Evolutionary conservation across 2,797 vertebrate species (phyloP), one percentile per base, ranked within the genome.

Genomic region (Thripadectes ignobilis): DNA sequence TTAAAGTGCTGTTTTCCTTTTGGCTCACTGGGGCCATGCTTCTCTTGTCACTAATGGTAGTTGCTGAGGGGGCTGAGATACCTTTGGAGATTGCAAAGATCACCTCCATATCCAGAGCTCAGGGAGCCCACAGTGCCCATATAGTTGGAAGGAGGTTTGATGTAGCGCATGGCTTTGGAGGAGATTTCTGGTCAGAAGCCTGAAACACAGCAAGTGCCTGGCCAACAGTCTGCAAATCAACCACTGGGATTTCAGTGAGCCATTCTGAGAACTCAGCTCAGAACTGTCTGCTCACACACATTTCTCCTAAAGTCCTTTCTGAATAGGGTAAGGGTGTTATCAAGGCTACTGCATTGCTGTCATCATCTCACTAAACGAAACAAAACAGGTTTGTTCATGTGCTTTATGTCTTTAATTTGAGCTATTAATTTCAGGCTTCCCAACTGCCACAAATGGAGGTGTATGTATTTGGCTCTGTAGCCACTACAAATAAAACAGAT

Each of bases 101-200:
- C 89, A 57, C 36, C 20, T 61, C 54, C 36, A 32, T 14, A 58
- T 38, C 78, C 62, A 83, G 71, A 9, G 6, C 73, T 67, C 14
- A 0, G 55, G 65, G 58, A 89, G 5, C 61, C 65, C 89, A 27
- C n/a, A 55, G 74, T 57, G 92, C 78, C 92, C 95, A 75, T 73
- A 66, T 76, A 48, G 82, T 6, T 92, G 91, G 78, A 61, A 54
- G 73, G 3, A 74, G 85, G 13, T 74, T 89, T 71, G 76, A 57
- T 77, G 43, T 12, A 26, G 94, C 57, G 52, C n/a, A 76, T 14
- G 19, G 67, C 81, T 85, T 63, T 57, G 73, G 73, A 79, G 54
- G 73, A 82, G 58, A 73, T 85, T 94, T 92, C 84, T 97, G 77
- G 72, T 85, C 89, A 63, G 19, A 51, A 75, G 38, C 32, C 69